phyloP scores from a whole-genome alignment of 2,888 invertebrate genomes.

The Plebejus anna region DNA sequence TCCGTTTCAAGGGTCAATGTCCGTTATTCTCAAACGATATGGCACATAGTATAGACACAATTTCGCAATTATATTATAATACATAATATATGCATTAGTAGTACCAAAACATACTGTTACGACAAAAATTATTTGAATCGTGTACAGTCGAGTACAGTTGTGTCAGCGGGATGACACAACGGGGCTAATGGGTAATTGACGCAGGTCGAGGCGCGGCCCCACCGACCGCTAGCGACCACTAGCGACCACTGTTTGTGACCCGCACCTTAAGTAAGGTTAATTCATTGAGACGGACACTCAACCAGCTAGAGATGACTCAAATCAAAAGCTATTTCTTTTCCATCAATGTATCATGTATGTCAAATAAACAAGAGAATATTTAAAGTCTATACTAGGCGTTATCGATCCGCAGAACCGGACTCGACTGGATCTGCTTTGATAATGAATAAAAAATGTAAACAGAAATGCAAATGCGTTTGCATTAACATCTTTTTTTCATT shows the following conservation, averaged over 20 bases:
- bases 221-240: constrained; percentile 43
- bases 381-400: too few species aligned
- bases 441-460: too few species aligned
- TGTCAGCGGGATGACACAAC: constrained; percentile 35
- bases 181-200: constrained; percentile 29
- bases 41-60: too few species aligned
- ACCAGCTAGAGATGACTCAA: constrained; percentile 41
- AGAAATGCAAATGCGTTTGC: too few species aligned
- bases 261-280: constrained; percentile 78
- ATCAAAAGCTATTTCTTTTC: neutral
- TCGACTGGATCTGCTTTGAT: too few species aligned
- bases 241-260: constrained; percentile 65
- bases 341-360: neutral
- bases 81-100: too few species aligned
- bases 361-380: neutral
- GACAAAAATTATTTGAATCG: neutral
- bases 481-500: too few species aligned
- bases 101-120: neutral
- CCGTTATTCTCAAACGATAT: too few species aligned
- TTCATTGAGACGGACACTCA: constrained; percentile 58
- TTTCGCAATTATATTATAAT: too few species aligned
- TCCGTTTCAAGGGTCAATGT: too few species aligned
- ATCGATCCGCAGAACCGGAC: too few species aligned
- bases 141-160: constrained; percentile 17
- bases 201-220: constrained; percentile 39